A percentile compares a stretch with the other conserved stretches of the same genome.
Conservation (phyloP, 2,888 invertebrate genomes). For the Caradrina kadenii region DNA sequence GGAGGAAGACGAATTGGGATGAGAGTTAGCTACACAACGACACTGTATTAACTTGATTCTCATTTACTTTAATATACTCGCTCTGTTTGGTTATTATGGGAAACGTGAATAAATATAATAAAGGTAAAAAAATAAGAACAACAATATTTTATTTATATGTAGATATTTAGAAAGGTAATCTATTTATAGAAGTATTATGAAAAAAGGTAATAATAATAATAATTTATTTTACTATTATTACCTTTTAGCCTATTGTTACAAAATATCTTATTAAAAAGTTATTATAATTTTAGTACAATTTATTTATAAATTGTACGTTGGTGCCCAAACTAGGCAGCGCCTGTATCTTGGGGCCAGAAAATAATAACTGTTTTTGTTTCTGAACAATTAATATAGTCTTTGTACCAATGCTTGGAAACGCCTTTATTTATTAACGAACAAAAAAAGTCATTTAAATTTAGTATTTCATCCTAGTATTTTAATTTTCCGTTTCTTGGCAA, state of each 20-base stretch:
- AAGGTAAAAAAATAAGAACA: background rate
- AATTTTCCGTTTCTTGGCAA: background rate
- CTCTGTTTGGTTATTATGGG: slow-evolving; percentile 11
- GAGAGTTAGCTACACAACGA: slow-evolving; percentile 65
- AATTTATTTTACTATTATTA: no score
- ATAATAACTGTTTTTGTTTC: background rate
- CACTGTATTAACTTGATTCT: slow-evolving; percentile 74
- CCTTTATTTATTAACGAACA: background rate
- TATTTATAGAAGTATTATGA: no score
- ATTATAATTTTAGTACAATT: no score
- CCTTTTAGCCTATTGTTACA: no score
- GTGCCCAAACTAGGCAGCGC: no score
- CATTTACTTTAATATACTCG: slow-evolving; percentile 65
- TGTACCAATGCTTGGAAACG: background rate
- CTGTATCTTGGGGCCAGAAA: background rate
- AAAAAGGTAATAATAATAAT: no score
- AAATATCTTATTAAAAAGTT: no score
- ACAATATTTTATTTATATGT: no score
- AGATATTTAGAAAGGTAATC: no score
- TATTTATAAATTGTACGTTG: no score
- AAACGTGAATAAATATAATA: background rate
- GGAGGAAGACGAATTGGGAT: slow-evolving; percentile 83
- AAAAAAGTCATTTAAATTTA: background rate
- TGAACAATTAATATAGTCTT: background rate
- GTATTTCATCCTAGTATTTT: background rate